Percentiles rank a stretch among this genome's conserved stretches.
phyloP scores from a whole-genome alignment of 2,797 vertebrate species.

The Siniperca undulata region DNA sequence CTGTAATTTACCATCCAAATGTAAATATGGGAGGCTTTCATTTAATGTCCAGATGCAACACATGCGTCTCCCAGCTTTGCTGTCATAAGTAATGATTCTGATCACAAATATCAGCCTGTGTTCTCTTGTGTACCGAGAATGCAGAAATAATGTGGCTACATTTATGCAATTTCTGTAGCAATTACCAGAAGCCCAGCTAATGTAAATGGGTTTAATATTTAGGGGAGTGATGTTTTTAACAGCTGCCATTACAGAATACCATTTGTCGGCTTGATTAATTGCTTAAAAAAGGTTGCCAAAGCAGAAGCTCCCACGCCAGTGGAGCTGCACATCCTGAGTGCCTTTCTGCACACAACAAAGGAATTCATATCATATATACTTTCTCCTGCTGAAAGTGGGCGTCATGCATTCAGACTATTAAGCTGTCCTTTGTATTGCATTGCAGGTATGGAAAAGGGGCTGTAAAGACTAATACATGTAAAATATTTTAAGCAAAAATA shows the following conservation, averaged over 20 bases:
- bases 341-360: conserved; percentile 4
- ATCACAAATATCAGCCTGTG: conserved; percentile 38
- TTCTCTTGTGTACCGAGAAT: conserved; percentile 30
- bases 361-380: conserved; percentile 18
- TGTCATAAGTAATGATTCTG: conserved; percentile 27
- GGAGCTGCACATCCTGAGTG: conserved; percentile 32
- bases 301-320: conserved; percentile 27
- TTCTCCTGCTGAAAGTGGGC: not conserved
- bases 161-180: conserved; percentile 44
- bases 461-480: not conserved
- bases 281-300: conserved; percentile 27
- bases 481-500: not conserved
- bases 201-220: conserved; percentile 67
- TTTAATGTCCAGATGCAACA: conserved; percentile 10
- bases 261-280: conserved; percentile 68
- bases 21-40: not conserved
- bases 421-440: conserved; percentile 5
- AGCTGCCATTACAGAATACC: conserved; percentile 45
- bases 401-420: conserved; percentile 22
- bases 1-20: not conserved
- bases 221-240: conserved; percentile 50
- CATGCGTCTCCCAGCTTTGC: conserved; percentile 10
- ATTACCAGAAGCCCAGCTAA: conserved; percentile 58
- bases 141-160: conserved; percentile 38
- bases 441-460: not conserved